phyloP scores from a whole-genome alignment of 2,797 vertebrate species.

The Micropoecilia bifurca region DNA sequence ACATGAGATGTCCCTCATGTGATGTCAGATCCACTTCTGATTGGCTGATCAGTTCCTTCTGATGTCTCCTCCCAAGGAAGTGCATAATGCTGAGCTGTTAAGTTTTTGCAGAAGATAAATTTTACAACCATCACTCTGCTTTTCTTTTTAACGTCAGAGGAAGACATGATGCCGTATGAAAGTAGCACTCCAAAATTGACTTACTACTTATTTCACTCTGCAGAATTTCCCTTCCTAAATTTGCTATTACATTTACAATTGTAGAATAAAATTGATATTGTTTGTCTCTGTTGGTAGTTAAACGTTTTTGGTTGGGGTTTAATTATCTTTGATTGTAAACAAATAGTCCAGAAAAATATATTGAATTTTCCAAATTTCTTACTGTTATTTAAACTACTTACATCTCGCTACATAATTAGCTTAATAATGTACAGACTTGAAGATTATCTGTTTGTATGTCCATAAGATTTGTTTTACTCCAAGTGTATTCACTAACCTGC shows the following conservation, averaged over 20 bases:
- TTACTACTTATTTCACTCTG: neutral
- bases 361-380: neutral
- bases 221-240: too few relatives aligned
- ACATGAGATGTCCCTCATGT: neutral
- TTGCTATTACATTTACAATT: too few relatives aligned
- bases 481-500: conserved; percentile 83
- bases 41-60: conserved; percentile 1
- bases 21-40: neutral
- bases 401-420: neutral
- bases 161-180: neutral
- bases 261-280: too few relatives aligned
- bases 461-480: neutral
- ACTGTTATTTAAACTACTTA: neutral
- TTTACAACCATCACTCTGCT: neutral
- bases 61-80: neutral
- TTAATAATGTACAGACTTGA: neutral
- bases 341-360: too few relatives aligned
- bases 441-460: neutral
- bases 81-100: neutral
- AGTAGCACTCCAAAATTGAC: neutral
- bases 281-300: too few relatives aligned
- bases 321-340: too few relatives aligned
- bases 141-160: neutral
- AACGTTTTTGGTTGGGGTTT: too few relatives aligned
- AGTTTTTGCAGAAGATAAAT: neutral